These are phyloP conservation scores for Leptopilina myrica DNA, from an alignment of 2,888 invertebrate species.

Conservation along the genomic window DNA sequence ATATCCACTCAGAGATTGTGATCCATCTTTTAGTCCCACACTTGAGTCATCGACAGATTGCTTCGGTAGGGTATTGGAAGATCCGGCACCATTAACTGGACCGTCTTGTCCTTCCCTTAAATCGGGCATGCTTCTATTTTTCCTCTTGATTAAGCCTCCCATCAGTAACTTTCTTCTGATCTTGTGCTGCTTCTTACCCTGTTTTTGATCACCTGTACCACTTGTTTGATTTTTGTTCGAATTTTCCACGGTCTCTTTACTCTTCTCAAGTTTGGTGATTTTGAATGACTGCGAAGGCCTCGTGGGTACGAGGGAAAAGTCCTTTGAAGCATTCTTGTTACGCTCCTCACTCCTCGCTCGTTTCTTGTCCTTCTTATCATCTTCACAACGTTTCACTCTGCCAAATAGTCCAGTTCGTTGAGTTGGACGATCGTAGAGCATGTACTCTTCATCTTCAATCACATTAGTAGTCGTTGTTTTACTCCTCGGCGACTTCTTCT, in stretches of 20 bases:
- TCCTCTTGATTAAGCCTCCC: slow-evolving; percentile 92
- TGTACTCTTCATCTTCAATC: slow-evolving; percentile 85
- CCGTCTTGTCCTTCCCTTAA: slow-evolving; percentile 87
- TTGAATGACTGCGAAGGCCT: slow-evolving; percentile 66
- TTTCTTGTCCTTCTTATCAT: slow-evolving; percentile 84
- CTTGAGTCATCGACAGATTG: slow-evolving; percentile 85
- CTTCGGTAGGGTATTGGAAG: slow-evolving; percentile 69
- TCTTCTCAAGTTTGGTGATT: slow-evolving; percentile 72
- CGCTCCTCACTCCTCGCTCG: slow-evolving; percentile 90
- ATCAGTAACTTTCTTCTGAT: slow-evolving; percentile 91
- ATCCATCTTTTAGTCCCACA: slow-evolving; percentile 82
- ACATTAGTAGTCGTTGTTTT: slow-evolving; percentile 81
- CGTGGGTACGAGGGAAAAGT: slow-evolving; percentile 84
- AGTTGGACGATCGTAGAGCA: slow-evolving; percentile 82
- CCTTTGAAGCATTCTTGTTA: slow-evolving; percentile 85
- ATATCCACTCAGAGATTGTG: slow-evolving; percentile 86
- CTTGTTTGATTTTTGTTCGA: slow-evolving; percentile 76
- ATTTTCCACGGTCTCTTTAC: slow-evolving; percentile 79
- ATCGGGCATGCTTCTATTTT: slow-evolving; percentile 95
- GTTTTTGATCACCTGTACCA: slow-evolving; percentile 80
- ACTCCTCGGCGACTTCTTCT: slow-evolving; percentile 86
- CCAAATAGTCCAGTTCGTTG: slow-evolving; percentile 84
- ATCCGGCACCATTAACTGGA: slow-evolving; percentile 66
- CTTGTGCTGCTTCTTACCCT: slow-evolving; percentile 93
- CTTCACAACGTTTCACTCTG: slow-evolving; percentile 83